A percentile compares a stretch with the other conserved stretches of the same genome.
phyloP scores from a whole-genome alignment of 2,113 vertebrate genomes.

The Nibea albiflora region DNA sequence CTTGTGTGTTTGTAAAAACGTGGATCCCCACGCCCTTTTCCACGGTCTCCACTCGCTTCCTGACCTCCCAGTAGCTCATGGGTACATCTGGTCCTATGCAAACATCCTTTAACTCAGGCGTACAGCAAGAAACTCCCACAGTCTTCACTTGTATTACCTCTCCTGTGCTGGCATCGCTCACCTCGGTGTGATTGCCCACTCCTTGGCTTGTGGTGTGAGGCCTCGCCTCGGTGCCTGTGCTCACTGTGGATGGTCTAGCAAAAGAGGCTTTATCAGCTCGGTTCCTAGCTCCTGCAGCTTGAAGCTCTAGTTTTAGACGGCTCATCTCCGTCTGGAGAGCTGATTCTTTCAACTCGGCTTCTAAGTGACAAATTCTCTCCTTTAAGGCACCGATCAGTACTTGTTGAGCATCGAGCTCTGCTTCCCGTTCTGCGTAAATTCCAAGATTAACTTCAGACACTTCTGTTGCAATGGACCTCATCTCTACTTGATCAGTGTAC shows the following conservation, averaged over 20 bases:
- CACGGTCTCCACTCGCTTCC: constrained; percentile 81
- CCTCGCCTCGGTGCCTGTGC: constrained; percentile 80
- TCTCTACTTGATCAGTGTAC: constrained; percentile 78
- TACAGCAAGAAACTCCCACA: constrained; percentile 85
- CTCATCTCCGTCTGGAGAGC: constrained; percentile 92
- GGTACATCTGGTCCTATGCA: constrained; percentile 85
- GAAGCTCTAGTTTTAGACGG: constrained; percentile 91
- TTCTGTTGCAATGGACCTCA: constrained; percentile 79
- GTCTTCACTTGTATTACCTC: constrained; percentile 75
- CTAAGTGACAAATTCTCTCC: constrained; percentile 89
- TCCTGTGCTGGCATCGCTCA: constrained; percentile 84
- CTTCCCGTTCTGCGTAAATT: constrained; percentile 85
- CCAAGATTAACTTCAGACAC: constrained; percentile 90
- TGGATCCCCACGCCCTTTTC: constrained; percentile 83
- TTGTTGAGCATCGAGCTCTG: constrained; percentile 91
- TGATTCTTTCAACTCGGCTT: constrained; percentile 93
- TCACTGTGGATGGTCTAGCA: constrained; percentile 82
- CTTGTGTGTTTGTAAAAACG: constrained; percentile 75
- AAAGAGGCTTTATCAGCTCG: constrained; percentile 86
- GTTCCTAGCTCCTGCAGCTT: constrained; percentile 89
- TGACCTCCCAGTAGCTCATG: constrained; percentile 88
- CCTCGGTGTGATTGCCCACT: constrained; percentile 84
- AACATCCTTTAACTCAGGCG: constrained; percentile 58
- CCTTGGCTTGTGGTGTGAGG: constrained; percentile 85
- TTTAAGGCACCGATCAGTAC: constrained; percentile 90